Evolutionary conservation across 2,113 vertebrate species (phyloP).

Genomic region (Chionodraco myersi): DNA sequence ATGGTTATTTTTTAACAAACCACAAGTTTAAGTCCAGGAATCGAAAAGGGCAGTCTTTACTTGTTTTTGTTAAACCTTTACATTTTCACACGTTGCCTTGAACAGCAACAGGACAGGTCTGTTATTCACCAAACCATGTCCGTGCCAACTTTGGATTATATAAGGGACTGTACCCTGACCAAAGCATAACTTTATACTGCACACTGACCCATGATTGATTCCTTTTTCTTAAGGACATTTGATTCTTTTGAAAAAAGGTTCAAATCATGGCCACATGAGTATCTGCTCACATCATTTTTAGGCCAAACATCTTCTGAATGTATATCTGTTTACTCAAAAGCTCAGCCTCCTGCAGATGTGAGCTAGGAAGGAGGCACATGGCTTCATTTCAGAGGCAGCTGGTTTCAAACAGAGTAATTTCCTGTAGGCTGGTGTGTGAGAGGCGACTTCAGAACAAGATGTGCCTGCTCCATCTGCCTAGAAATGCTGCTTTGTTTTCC

Average conservation of each 20-base stretch:
- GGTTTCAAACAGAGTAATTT: conserved; percentile 50
- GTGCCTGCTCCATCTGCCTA: not conserved
- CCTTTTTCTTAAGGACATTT: no score
- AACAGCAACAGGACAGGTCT: no score
- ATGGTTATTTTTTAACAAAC: no score
- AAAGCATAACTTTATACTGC: no score
- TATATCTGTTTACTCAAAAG: not conserved
- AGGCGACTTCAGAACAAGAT: not conserved
- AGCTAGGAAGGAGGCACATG: not conserved
- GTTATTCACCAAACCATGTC: no score
- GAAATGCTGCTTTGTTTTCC: not conserved
- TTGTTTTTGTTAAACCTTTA: no score
- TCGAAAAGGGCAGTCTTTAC: no score
- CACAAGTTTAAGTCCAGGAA: no score
- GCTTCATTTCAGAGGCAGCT: conserved; percentile 24
- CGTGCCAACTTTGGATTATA: no score
- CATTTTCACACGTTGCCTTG: no score
- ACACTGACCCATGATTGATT: no score
- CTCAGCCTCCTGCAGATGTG: not conserved
- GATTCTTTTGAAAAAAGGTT: not conserved
- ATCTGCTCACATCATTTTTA: not conserved
- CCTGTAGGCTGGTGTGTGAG: conserved; percentile 38
- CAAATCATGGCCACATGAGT: not conserved
- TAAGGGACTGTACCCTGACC: no score
- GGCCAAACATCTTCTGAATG: not conserved